phyloP scores from a whole-genome alignment of 2,113 vertebrate species.

The Cnemophilus loriae region DNA sequence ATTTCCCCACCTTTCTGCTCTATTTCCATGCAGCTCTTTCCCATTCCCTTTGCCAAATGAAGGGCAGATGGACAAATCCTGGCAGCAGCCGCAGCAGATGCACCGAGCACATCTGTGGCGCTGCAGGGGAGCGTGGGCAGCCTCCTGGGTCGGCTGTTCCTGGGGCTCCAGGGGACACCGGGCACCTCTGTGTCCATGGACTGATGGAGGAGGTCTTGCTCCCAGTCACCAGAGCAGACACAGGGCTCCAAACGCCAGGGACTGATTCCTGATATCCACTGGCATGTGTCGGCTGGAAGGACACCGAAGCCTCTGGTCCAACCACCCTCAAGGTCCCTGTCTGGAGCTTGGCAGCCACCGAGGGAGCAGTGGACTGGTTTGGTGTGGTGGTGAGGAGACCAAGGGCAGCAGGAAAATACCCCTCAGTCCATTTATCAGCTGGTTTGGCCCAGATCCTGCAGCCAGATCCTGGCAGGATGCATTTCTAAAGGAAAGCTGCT shows the following conservation, averaged over 20 bases:
- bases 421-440: not conserved
- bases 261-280: not conserved
- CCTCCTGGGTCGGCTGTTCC: fast-evolving
- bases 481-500: not conserved
- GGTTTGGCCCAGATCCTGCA: not conserved
- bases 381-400: not conserved
- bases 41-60: not conserved
- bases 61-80: not conserved
- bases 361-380: not conserved
- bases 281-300: not conserved
- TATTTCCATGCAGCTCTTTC: not conserved
- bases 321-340: fast-evolving
- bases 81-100: not conserved
- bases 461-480: not conserved
- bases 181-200: not conserved
- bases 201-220: not conserved
- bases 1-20: not conserved
- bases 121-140: not conserved
- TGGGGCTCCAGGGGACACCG: not conserved
- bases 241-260: not conserved
- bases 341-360: fast-evolving
- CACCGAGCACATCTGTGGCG: fast-evolving
- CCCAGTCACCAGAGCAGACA: not conserved
- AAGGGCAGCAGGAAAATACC: not conserved
- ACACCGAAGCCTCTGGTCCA: not conserved